Evolutionary conservation across 1,140 invertebrate species (phyloP).

Genomic region (Drosophila littoralis): DNA sequence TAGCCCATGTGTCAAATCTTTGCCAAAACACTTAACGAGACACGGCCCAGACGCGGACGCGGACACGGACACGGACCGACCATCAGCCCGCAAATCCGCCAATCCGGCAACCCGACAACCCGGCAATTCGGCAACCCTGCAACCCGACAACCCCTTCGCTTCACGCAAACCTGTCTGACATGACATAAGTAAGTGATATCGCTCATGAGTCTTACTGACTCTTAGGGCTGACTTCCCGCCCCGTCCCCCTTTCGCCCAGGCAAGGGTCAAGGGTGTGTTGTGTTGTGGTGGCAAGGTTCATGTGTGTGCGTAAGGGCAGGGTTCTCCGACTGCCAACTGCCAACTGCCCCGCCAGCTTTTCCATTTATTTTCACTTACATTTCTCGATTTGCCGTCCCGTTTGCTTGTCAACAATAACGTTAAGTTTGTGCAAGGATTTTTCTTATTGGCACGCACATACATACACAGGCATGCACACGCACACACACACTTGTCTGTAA

Average conservation of each 20-base stretch:
- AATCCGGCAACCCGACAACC: slow-evolving; percentile 17
- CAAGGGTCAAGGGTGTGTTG: slow-evolving; percentile 48
- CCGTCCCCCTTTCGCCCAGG: background rate
- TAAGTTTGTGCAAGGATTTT: slow-evolving; percentile 30
- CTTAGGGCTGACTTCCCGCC: slow-evolving; percentile 35
- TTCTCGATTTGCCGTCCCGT: slow-evolving; percentile 39
- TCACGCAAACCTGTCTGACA: slow-evolving; percentile 63
- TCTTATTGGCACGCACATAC: slow-evolving; percentile 22
- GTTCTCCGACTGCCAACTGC: background rate
- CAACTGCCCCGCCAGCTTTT: no score
- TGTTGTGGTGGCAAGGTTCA: slow-evolving; percentile 32
- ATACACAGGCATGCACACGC: background rate
- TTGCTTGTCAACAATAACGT: slow-evolving; percentile 69
- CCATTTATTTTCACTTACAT: slow-evolving; percentile 70
- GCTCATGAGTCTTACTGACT: slow-evolving; percentile 66
- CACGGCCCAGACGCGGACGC: slow-evolving; percentile 60
- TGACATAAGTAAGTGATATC: slow-evolving; percentile 78
- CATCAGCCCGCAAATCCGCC: slow-evolving; percentile 2
- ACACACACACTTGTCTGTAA: slow-evolving; percentile 50
- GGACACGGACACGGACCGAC: slow-evolving; percentile 44
- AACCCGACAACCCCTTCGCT: slow-evolving; percentile 16
- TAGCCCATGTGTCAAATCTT: slow-evolving; percentile 66
- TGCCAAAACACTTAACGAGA: slow-evolving; percentile 72
- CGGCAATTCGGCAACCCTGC: slow-evolving; percentile 21
- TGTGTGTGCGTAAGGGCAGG: slow-evolving; percentile 36